phyloP scores from a whole-genome alignment of 37 sponge, comb jelly and placozoan genomes.

The Corticium candelabrum region DNA sequence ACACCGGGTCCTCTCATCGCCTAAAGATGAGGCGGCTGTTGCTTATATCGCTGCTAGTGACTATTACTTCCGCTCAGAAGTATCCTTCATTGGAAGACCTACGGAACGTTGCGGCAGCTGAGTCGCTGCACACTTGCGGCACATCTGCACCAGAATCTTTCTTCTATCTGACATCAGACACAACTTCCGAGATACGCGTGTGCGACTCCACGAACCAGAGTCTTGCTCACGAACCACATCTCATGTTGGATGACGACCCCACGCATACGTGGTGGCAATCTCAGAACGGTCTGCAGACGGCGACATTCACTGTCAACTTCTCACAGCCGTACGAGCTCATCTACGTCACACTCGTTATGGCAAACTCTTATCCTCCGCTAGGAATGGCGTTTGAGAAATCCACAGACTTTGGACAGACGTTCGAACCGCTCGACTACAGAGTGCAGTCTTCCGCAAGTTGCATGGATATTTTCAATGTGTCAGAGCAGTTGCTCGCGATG shows the following conservation, averaged over 20 bases:
- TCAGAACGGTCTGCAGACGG: neutral
- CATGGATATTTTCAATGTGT: neutral
- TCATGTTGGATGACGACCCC: neutral
- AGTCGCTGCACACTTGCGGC: neutral
- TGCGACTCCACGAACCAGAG: neutral
- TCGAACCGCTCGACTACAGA: neutral
- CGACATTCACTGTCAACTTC: neutral
- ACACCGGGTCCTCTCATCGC: too few relatives aligned
- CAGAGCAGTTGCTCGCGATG: neutral
- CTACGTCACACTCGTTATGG: too few relatives aligned
- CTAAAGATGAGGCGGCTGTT: too few relatives aligned
- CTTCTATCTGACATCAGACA: too few relatives aligned
- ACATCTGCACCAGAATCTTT: neutral
- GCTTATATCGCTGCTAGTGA: too few relatives aligned
- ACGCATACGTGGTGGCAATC: neutral
- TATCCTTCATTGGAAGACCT: too few relatives aligned
- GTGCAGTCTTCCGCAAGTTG: neutral
- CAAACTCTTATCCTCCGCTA: too few relatives aligned
- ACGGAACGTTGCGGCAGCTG: too few relatives aligned
- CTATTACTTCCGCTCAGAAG: too few relatives aligned
- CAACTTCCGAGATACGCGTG: too few relatives aligned
- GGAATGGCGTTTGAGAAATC: neutral
- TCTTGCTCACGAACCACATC: neutral
- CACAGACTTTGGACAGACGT: neutral
- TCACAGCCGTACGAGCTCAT: too few relatives aligned